Percentiles rank a stretch among this genome's conserved stretches.
Conservation (phyloP, 2,113 vertebrate genomes). For the Myrmecophaga tridactyla region DNA sequence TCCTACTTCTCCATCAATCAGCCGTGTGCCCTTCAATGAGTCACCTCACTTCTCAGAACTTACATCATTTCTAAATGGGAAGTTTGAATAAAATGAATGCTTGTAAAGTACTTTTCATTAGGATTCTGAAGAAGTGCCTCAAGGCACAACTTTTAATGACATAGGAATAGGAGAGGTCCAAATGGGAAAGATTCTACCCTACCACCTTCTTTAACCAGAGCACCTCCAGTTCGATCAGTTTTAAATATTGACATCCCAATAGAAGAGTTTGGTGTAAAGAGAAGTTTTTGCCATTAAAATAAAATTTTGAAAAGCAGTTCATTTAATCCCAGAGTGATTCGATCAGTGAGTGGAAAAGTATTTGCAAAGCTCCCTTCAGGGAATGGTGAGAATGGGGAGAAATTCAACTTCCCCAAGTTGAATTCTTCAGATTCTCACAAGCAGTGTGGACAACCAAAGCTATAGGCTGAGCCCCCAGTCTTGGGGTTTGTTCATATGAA, state of each 20-base stretch:
- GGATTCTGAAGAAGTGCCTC: not conserved
- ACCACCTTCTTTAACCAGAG: not conserved
- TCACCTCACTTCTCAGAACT: not conserved
- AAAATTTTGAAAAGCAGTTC: not conserved
- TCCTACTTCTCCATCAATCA: not conserved
- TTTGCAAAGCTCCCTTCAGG: too few species aligned
- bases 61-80: not conserved
- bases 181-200: not conserved
- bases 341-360: too few species aligned
- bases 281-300: not conserved
- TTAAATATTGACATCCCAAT: not conserved
- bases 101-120: not conserved
- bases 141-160: not conserved
- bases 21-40: not conserved
- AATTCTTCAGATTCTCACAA: too few species aligned
- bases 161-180: not conserved
- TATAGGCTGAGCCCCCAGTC: too few species aligned
- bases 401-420: too few species aligned
- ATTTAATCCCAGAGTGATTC: too few species aligned
- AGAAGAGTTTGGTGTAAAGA: not conserved
- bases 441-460: too few species aligned
- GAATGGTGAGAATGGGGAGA: too few species aligned
- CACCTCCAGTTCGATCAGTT: not conserved
- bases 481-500: too few species aligned
- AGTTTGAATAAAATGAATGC: not conserved